Evolutionary conservation across 2,113 vertebrate species (phyloP), one percentile per base, ranked within the genome.

Genomic region (Varanus komodoensis): DNA sequence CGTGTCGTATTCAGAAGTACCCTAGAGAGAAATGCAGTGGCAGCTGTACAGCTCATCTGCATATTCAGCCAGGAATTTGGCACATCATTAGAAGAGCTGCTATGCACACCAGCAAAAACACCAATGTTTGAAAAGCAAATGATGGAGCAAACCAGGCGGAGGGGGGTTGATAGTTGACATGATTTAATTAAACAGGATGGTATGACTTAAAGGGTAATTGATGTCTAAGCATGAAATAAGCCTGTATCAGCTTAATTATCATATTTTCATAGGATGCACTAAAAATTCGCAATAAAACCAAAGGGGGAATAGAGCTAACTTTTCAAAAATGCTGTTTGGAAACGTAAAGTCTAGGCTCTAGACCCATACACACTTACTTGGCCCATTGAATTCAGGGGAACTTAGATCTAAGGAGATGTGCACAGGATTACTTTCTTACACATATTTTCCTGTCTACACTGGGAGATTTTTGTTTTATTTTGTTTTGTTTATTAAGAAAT

Each of bases 21-120:
- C 95, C 94, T 95, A 93, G 94, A 95, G 95, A 84, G 92, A 94
- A 95, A 93, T 71, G 0, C 15, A 89, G 68, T 95, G 95, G 95
- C 95, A 96, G 93, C 87, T 64, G 81, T 92, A 94, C 88, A 93
- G 29, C 88, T 96, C 64, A 90, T 96, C 90, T 95, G 85, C 94
- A 96, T 96, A 92, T 94, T 95, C 32, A 87, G 80, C 87, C 89
- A 92, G 74, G 80, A 89, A 89, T 93, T 92, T 96, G 95, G 94
- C 94, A 95, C 89, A 83, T 57, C 54, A 80, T 91, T 94, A 93
- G 91, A 93, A 87, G 69, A 91, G 80, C 88, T 88, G 91, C 27
- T 89, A 87, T 90, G 90, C 69, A 91, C 61, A 78, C 84, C 68
- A 92, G 77, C 14, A 93, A 94, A 95, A 95, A 90, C 52, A 69